A percentile compares a stretch with the other conserved stretches of the same genome.
phyloP scores from a whole-genome alignment of 35 echinoderm and acorn worm genomes.

The Apostichopus japonicus region DNA sequence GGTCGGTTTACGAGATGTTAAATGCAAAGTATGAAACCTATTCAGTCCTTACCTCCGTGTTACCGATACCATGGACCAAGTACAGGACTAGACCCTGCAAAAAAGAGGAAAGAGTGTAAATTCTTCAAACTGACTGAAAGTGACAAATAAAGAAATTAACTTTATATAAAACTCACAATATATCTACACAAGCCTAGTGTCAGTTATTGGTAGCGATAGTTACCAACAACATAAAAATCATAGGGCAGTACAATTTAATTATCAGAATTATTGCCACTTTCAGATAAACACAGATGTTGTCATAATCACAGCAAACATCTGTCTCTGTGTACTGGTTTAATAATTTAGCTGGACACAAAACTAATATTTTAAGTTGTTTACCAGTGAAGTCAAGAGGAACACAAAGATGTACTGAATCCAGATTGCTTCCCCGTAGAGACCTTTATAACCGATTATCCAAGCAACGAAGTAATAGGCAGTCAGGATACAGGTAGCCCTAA shows the following conservation, averaged over 20 bases:
- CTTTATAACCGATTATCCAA: constrained; percentile 23
- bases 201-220: too few species aligned
- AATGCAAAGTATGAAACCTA: too few species aligned
- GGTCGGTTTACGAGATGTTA: too few species aligned
- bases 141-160: too few species aligned
- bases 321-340: background rate
- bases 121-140: too few species aligned
- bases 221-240: too few species aligned
- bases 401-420: constrained; percentile 49
- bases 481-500: constrained; percentile 5
- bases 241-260: too few species aligned
- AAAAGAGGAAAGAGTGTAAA: too few species aligned
- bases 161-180: too few species aligned
- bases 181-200: too few species aligned
- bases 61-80: constrained; percentile 31
- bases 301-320: background rate
- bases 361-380: background rate
- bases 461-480: constrained; percentile 5
- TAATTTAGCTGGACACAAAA: too few species aligned
- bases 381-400: constrained; percentile 13
- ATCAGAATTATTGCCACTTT: too few species aligned
- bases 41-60: constrained; percentile 14
- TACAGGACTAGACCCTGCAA: constrained; percentile 14
- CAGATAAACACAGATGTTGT: background rate
- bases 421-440: constrained; percentile 29